Percentiles rank a stretch among this genome's conserved stretches.
These are phyloP conservation scores for Pseudotriccus pelzelni DNA, from an alignment of 2,797 vertebrate species.

Conservation along the genomic window DNA sequence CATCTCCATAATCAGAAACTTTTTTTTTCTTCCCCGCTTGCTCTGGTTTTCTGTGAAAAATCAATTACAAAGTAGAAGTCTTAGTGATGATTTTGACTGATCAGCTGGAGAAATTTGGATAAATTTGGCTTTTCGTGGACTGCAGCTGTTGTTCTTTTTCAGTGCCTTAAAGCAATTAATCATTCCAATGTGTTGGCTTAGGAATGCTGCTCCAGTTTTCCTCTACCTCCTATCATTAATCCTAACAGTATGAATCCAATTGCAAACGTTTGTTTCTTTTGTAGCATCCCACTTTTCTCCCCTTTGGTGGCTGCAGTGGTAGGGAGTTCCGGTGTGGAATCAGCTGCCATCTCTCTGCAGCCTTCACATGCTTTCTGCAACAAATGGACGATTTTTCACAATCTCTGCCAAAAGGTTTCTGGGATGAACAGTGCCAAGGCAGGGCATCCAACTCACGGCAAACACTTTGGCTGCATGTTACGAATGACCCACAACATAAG, in stretches of 20 bases:
- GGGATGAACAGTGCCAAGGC: background rate
- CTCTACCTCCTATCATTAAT: conserved; percentile 67
- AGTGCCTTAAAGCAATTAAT: conserved; percentile 70
- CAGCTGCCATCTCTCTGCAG: background rate
- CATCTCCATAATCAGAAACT: background rate
- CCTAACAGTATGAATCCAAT: conserved; percentile 67
- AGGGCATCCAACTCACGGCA: background rate
- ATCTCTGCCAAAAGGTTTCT: conserved; percentile 15
- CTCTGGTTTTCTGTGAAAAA: background rate
- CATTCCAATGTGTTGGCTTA: conserved; percentile 66
- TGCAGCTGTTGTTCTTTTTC: conserved; percentile 75
- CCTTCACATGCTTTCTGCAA: background rate
- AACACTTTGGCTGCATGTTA: background rate
- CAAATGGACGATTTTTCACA: background rate
- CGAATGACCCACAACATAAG: background rate
- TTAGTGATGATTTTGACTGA: conserved; percentile 67
- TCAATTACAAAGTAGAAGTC: conserved; percentile 24
- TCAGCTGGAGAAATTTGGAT: conserved; percentile 77
- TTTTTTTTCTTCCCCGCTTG: background rate
- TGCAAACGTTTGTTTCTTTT: conserved; percentile 51
- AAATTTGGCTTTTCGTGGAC: conserved; percentile 72
- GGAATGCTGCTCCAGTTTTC: conserved; percentile 47
- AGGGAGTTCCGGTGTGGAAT: background rate
- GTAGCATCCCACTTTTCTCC: conserved; percentile 27
- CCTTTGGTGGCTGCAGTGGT: conserved; percentile 2